These are phyloP conservation scores for Luehdorfia chinensis DNA, from an alignment of 1,140 invertebrate species.

Conservation along the genomic window DNA sequence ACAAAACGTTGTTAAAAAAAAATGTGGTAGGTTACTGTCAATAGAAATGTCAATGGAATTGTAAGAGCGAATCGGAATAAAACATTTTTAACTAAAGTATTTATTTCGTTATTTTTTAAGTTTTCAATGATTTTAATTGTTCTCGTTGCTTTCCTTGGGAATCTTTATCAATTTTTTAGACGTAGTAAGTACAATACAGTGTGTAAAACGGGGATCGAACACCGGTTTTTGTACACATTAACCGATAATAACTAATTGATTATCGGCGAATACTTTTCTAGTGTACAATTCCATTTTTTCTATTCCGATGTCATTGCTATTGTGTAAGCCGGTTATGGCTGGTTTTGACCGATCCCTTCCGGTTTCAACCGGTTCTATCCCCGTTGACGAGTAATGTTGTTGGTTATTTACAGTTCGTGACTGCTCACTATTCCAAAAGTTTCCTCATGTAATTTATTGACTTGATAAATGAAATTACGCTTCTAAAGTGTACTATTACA, in stretches of 20 bases:
- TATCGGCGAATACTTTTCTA: constrained; percentile 47
- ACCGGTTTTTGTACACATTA: constrained; percentile 9
- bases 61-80: constrained; percentile 16
- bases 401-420: constrained; percentile 48
- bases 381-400: constrained; percentile 32
- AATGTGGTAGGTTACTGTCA: not conserved
- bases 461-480: constrained; percentile 71
- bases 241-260: constrained; percentile 20
- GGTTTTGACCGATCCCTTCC: constrained; percentile 13
- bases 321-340: constrained; percentile 8
- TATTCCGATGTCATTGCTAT: constrained; percentile 39
- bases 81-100: constrained; percentile 44
- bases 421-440: constrained; percentile 62
- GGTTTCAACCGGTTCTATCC: constrained; percentile 32
- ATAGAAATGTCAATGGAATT: constrained; percentile 17
- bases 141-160: constrained; percentile 73
- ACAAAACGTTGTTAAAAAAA: not conserved
- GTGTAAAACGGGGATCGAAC: constrained; percentile 43
- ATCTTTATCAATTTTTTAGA: constrained; percentile 71
- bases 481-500: constrained; percentile 74
- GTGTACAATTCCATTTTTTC: constrained; percentile 67
- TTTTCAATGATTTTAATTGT: constrained; percentile 74
- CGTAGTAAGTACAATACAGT: constrained; percentile 60
- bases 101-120: constrained; percentile 75
- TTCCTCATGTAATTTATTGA: constrained; percentile 70